Conservation (phyloP, 2,797 vertebrate species). For the Neostethus bicornis region DNA sequence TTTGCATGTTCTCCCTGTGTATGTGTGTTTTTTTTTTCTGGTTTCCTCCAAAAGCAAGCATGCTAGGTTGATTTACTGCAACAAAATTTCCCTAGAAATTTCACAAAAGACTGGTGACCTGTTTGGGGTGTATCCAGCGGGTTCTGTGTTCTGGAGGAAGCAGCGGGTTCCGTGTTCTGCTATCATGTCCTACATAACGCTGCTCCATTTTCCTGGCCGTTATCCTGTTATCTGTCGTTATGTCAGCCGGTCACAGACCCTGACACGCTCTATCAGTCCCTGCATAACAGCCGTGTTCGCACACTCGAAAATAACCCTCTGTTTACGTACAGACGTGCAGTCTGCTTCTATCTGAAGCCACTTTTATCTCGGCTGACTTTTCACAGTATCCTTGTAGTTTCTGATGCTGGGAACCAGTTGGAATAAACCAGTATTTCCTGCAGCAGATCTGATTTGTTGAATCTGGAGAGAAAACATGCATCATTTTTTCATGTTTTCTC, state of each 20-base stretch:
- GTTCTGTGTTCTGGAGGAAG: no score
- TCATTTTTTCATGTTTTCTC: no score
- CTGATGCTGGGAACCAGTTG: constrained; percentile 14
- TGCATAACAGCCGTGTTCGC: constrained; percentile 40
- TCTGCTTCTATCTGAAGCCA: constrained; percentile 40
- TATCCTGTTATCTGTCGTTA: constrained; percentile 55
- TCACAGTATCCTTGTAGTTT: neutral
- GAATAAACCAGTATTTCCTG: constrained; percentile 29
- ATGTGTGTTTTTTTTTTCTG: no score
- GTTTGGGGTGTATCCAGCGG: no score
- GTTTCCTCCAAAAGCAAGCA: no score
- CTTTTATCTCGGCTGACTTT: constrained; percentile 16
- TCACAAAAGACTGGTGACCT: no score
- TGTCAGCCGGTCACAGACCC: constrained; percentile 44
- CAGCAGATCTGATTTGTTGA: no score
- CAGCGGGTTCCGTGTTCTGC: neutral
- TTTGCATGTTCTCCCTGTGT: no score
- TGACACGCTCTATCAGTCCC: constrained; percentile 40
- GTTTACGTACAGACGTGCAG: constrained; percentile 49
- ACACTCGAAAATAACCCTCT: constrained; percentile 36
- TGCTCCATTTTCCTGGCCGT: constrained; percentile 15
- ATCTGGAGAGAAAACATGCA: no score
- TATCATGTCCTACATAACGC: constrained; percentile 17
- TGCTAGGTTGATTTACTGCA: no score
- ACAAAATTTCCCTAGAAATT: no score